Evolutionary conservation across 2,888 invertebrate species (phyloP), one percentile per base, ranked within the genome.

Genomic region (Lottia scabra): DNA sequence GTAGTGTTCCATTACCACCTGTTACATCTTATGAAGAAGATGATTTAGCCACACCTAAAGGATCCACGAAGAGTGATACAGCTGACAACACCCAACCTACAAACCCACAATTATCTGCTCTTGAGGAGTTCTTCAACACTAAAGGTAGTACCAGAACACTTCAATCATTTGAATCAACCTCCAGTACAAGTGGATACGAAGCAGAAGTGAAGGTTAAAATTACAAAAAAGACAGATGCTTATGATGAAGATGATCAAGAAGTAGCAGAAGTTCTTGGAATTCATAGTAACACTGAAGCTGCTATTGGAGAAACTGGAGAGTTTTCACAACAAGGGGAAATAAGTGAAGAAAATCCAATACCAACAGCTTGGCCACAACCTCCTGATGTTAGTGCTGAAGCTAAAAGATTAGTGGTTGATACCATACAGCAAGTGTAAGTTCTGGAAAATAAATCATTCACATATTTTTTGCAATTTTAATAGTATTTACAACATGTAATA

Each of bases 331-430:
- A 74, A 71, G 72, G 63, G 74, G 75, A 78, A 65, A 78, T 79
- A n/a, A 80, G 80, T 15, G 78, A 81, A 23, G 71, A 71, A 44
- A 30, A 46, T 0, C 74, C 81, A 5, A 76, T 78, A 15, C 75
- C 78, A 30, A 75, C 80, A 27, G 77, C 80, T 1, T 87, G 87
- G 87, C 87, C 87, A 8, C 81, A 83, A 72, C 83, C 87, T n/a
- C 86, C 86, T 3, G 81, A 84, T 75, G 83, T 86, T 5, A 73
- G 76, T 5, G 66, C 70, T n/a, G 80, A 84, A 46, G 75, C 74
- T 13, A 71, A 78, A 62, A 69, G 78, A 43, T 68, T 80, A 30
- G 80, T 76, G 10, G 69, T 75, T 8, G 80, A 81, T 71, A 76
- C 77, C 26, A 71, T 56, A 23, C 56, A 56, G 23, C 56, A 56